A percentile compares a stretch with the other conserved stretches of the same genome.
Conservation (phyloP, 1,140 invertebrate genomes). For the Mylabris phalerata region DNA sequence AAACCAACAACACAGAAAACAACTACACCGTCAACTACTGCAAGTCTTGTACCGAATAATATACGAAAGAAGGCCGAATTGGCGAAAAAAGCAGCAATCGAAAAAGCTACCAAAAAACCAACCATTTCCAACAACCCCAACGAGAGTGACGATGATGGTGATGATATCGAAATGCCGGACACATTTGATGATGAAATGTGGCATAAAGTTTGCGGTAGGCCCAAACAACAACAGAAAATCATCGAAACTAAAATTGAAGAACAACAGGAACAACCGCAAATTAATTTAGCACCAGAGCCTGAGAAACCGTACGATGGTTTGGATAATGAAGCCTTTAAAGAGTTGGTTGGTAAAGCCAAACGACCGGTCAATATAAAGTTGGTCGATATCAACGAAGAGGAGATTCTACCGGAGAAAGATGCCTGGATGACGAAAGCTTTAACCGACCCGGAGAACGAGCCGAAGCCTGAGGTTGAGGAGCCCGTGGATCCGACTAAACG, state of each 20-base stretch:
- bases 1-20: slow-evolving; percentile 11
- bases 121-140: slow-evolving; percentile 16
- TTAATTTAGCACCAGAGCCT: slow-evolving; percentile 36
- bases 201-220: slow-evolving; percentile 34
- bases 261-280: slow-evolving; percentile 7
- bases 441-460: slow-evolving; percentile 56
- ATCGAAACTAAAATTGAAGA: background rate
- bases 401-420: slow-evolving; percentile 69
- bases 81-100: slow-evolving; percentile 2
- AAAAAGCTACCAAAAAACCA: slow-evolving; percentile 8
- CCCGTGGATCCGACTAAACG: slow-evolving; percentile 61
- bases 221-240: slow-evolving; percentile 1
- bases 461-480: slow-evolving; percentile 47
- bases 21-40: background rate
- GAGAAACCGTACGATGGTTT: slow-evolving; percentile 37
- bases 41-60: slow-evolving; percentile 8
- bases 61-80: slow-evolving; percentile 12
- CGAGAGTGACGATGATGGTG: slow-evolving; percentile 35
- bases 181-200: slow-evolving; percentile 39
- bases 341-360: slow-evolving; percentile 31
- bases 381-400: slow-evolving; percentile 75
- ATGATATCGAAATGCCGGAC: slow-evolving; percentile 34
- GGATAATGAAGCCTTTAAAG: slow-evolving; percentile 38
- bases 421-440: slow-evolving; percentile 77
- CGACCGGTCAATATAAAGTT: slow-evolving; percentile 29